Percentiles rank a stretch among this genome's conserved stretches.
Conservation (phyloP, 2,113 vertebrate species). For the Lipophrys pholis region DNA sequence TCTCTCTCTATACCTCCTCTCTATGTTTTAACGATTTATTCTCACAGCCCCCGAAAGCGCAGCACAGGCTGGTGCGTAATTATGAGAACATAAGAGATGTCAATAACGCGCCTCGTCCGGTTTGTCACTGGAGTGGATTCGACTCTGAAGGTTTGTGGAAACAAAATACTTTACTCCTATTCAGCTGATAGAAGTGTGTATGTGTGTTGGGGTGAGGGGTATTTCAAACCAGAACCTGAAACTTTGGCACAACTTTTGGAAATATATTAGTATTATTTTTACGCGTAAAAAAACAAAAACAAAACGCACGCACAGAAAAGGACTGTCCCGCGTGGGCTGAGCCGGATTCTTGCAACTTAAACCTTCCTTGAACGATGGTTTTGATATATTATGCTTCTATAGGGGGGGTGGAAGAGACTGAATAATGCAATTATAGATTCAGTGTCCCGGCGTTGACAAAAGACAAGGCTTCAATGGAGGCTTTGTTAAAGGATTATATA, state of each 20-base stretch:
- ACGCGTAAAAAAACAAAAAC: slow-evolving; percentile 67
- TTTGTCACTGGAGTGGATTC: slow-evolving; percentile 70
- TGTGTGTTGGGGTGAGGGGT: slow-evolving; percentile 32
- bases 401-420: slow-evolving; percentile 82
- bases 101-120: slow-evolving; percentile 87
- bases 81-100: slow-evolving; percentile 96
- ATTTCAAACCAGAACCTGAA: slow-evolving; percentile 84
- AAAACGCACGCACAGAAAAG: neutral
- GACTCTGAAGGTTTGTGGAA: slow-evolving; percentile 78
- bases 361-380: slow-evolving; percentile 79
- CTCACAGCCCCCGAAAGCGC: slow-evolving; percentile 88
- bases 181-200: no score
- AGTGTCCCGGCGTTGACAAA: slow-evolving; percentile 96
- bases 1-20: slow-evolving; percentile 68
- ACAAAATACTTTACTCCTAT: slow-evolving; percentile 71
- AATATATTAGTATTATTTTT: slow-evolving; percentile 33
- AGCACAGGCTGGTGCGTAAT: slow-evolving; percentile 87
- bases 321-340: slow-evolving; percentile 78
- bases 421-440: slow-evolving; percentile 99
- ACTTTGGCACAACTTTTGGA: slow-evolving; percentile 90
- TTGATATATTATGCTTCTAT: slow-evolving; percentile 88
- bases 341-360: slow-evolving; percentile 74
- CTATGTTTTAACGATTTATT: slow-evolving; percentile 92
- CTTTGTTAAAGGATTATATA: slow-evolving; percentile 99
- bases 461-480: slow-evolving; percentile 95